Conservation (phyloP, 2,888 invertebrate genomes). For the Patella depressa region DNA sequence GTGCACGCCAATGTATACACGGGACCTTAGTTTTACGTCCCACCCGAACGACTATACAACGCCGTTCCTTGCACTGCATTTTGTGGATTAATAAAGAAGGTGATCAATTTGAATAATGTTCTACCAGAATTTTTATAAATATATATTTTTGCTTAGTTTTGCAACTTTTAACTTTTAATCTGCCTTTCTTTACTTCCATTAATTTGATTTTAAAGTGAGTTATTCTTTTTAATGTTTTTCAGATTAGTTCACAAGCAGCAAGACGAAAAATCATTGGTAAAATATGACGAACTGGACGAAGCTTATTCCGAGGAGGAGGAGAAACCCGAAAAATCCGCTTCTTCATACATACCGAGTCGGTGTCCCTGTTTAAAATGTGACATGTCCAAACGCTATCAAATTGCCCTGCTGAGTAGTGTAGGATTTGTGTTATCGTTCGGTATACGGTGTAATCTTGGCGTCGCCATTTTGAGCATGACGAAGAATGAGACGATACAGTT, state of each 20-base stretch:
- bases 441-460: slow-evolving; percentile 98
- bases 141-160: too few species aligned
- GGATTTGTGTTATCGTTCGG: slow-evolving; percentile 78
- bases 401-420: slow-evolving; percentile 72
- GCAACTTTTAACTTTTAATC: too few species aligned
- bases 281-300: slow-evolving; percentile 69
- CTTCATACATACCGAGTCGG: slow-evolving; percentile 18
- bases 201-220: neutral
- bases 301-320: slow-evolving; percentile 60
- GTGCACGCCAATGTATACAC: too few species aligned
- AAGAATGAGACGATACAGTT: slow-evolving; percentile 52
- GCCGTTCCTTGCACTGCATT: too few species aligned
- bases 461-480: slow-evolving; percentile 88
- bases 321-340: slow-evolving; percentile 30
- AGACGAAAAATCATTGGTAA: slow-evolving; percentile 65
- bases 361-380: slow-evolving; percentile 52
- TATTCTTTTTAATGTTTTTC: slow-evolving; percentile 32
- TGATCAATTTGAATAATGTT: too few species aligned
- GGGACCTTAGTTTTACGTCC: too few species aligned
- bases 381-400: slow-evolving; percentile 64
- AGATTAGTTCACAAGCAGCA: slow-evolving; percentile 59
- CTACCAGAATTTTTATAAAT: too few species aligned
- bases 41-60: too few species aligned
- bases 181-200: too few species aligned
- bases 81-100: too few species aligned